Evolutionary conservation across 2,888 invertebrate species (phyloP).

Genomic region (Polyommatus iphigenia): DNA sequence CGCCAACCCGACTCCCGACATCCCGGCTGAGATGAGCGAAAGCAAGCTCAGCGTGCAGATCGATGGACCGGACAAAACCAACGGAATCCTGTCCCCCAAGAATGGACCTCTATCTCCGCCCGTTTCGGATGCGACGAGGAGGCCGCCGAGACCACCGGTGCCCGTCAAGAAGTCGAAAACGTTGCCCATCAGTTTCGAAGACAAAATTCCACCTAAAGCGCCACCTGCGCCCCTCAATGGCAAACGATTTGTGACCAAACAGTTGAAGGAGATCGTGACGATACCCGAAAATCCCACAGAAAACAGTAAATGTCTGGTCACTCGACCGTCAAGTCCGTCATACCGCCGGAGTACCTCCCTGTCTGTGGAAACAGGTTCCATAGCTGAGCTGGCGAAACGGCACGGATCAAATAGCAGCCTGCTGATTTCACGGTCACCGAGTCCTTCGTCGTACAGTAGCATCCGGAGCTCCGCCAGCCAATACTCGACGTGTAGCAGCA

Average conservation of each 20-base stretch:
- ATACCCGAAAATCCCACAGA: conserved; percentile 54
- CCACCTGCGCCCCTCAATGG: conserved; percentile 58
- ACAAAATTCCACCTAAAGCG: conserved; percentile 60
- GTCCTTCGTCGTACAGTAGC: conserved; percentile 73
- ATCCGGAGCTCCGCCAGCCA: conserved; percentile 67
- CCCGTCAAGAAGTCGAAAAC: conserved; percentile 74
- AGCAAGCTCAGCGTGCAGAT: conserved; percentile 63
- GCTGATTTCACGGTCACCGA: conserved; percentile 78
- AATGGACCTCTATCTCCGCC: conserved; percentile 68
- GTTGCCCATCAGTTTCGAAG: conserved; percentile 70
- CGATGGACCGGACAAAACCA: conserved; percentile 53
- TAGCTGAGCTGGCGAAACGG: conserved; percentile 71
- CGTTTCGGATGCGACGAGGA: conserved; percentile 66
- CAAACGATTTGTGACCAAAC: conserved; percentile 68
- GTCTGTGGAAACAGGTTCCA: conserved; percentile 73
- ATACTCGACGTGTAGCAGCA: conserved; percentile 74
- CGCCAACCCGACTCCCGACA: conserved; percentile 48
- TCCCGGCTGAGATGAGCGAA: conserved; percentile 48
- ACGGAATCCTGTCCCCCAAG: conserved; percentile 53
- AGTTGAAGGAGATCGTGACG: conserved; percentile 69
- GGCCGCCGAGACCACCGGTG: conserved; percentile 71
- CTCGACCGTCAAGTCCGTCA: conserved; percentile 65
- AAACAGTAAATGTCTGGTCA: conserved; percentile 56
- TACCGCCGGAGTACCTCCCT: conserved; percentile 66
- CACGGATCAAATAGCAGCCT: conserved; percentile 60